Base-by-base conservation (phyloP, 2,888 invertebrate species). In the Boloria euphrosyne region DNA sequence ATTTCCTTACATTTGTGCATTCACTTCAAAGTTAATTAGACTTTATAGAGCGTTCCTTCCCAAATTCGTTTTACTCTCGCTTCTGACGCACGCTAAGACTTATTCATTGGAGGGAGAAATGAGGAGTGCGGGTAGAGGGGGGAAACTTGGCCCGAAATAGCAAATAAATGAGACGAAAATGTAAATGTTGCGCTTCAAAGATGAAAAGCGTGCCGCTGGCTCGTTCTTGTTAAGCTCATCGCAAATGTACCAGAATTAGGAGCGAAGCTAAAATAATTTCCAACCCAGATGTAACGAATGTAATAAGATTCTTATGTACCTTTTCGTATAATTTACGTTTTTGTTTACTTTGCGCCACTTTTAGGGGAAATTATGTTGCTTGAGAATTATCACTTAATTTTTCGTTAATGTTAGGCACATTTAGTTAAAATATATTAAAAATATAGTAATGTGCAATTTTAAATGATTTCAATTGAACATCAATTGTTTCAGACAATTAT, bases 121-220 rank as follows among this genome's bases (percentile, higher is more conserved):
- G 82, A 77, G 80, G 82, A 79, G 78, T 63, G 73, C 66, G 73
- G 70, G 71, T 73, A 71, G 74, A 74, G 68, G 76, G 74, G 78
- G 76, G 80, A 76, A 81, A 80, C 80, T 78, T 84, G 82, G 86
- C 89, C 86, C 90, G 89, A 92, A 92, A 92, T 92, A 92, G 92
- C 92, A 90, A 90, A 91, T 92, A 92, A 92, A 92, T 92, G 92
- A 92, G 92, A 90, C 92, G 92, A 92, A 92, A 92, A 92, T 92
- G 92, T 92, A 92, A 92, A 92, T 92, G 92, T 90, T 87, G 89
- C 90, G 92, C 89, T 90, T 89, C 88, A 85, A 86, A 92, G 90
- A 92, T 91, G 92, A 92, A 92, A 91, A 91, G 90, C 90, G 83
- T 81, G 84, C 86, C 89, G 89, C 83, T 81, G 82, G 84, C 86